A percentile compares a stretch with the other conserved stretches of the same genome.
phyloP scores from a whole-genome alignment of 1,140 invertebrate genomes.

The Drosophila littoralis region DNA sequence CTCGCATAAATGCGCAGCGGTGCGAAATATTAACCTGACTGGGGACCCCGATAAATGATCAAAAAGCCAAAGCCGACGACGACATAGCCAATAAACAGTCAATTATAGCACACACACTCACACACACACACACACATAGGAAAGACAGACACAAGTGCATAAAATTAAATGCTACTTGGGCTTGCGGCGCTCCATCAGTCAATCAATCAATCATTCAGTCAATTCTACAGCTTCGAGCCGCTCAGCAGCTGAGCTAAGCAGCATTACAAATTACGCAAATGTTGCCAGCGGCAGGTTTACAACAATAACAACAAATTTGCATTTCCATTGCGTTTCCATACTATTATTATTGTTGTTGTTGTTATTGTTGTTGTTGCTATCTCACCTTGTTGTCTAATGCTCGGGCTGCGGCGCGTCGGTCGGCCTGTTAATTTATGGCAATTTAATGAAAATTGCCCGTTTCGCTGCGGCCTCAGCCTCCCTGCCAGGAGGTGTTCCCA shows the following conservation, averaged over 20 bases:
- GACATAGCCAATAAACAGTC: conserved; percentile 78
- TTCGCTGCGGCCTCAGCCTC: conserved; percentile 16
- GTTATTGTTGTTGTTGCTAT: conserved; percentile 34
- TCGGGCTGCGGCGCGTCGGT: conserved; percentile 9
- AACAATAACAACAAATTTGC: conserved; percentile 49
- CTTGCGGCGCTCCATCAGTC: conserved; percentile 54
- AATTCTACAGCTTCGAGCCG: conserved; percentile 47
- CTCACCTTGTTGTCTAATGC: conserved; percentile 72
- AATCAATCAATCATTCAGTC: conserved; percentile 45
- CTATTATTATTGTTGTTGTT: conserved; percentile 37
- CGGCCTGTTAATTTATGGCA: conserved; percentile 72
- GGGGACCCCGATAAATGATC: conserved; percentile 68
- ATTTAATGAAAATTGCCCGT: conserved; percentile 70
- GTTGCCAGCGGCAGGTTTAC: conserved; percentile 55
- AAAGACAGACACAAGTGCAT: conserved; percentile 58
- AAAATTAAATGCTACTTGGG: conserved; percentile 66
- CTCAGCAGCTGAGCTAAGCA: conserved; percentile 27
- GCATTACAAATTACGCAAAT: conserved; percentile 71
- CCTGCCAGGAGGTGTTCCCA: conserved; percentile 41
- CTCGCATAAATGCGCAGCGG: conserved; percentile 47
- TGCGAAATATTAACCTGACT: conserved; percentile 61
- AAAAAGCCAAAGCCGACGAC: conserved; percentile 62
- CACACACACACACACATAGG: conserved; percentile 1
- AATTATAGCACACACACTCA: conserved; percentile 57
- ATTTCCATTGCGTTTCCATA: conserved; percentile 38